Percentiles rank a stretch among this genome's conserved stretches.
Evolutionary conservation across 2,113 vertebrate genomes (phyloP).

Genomic region (Sula dactylatra): DNA sequence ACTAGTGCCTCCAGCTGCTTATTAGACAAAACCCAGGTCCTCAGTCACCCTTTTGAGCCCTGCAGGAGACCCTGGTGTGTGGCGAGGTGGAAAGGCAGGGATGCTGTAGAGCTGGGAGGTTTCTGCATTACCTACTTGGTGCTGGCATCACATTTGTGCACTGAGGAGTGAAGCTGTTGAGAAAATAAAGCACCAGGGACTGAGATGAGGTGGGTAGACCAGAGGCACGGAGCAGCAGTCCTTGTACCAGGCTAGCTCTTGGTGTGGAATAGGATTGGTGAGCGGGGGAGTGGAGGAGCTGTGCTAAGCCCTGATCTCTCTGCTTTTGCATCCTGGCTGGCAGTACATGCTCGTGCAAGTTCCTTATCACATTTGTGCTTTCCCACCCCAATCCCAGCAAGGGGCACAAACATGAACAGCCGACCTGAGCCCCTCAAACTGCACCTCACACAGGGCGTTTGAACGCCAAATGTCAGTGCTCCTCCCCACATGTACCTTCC

Average conservation of each 20-base stretch:
- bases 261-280: neutral
- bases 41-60: neutral
- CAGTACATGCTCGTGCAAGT: neutral
- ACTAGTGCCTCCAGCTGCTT: neutral
- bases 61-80: neutral
- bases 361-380: neutral
- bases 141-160: neutral
- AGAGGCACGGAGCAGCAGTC: neutral
- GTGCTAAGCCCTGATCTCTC: neutral
- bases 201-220: neutral
- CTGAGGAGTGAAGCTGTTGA: neutral
- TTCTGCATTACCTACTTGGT: neutral
- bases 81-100: neutral
- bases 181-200: neutral
- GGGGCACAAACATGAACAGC: neutral
- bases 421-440: neutral
- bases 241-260: neutral
- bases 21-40: neutral
- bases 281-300: rapidly evolving
- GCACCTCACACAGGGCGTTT: neutral
- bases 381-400: neutral
- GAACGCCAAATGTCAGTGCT: neutral
- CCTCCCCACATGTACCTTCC: neutral
- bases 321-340: neutral
- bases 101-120: neutral